Evolutionary conservation across 2,113 vertebrate species (phyloP).

Genomic region (Zootoca vivipara): DNA sequence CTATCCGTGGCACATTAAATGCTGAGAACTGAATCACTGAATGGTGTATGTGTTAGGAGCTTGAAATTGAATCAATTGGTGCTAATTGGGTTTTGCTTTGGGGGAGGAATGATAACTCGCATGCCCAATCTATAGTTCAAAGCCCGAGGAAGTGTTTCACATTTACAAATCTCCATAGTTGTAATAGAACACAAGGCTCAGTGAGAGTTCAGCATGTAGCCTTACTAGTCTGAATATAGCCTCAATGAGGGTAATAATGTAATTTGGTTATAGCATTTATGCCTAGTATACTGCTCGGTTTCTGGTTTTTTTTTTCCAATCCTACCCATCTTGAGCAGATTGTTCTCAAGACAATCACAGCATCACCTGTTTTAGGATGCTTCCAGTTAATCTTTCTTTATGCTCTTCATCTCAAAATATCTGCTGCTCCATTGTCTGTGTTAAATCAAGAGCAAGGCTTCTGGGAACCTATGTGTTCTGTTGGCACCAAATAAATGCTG

Average conservation of each 20-base stretch:
- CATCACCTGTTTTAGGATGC: background rate
- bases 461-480: background rate
- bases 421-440: background rate
- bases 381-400: background rate
- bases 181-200: background rate
- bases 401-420: background rate
- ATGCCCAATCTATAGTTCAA: background rate
- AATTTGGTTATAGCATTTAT: background rate
- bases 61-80: slow-evolving; percentile 16
- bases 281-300: background rate
- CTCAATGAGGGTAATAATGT: background rate
- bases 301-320: background rate
- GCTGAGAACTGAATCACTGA: background rate
- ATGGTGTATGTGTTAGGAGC: background rate
- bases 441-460: background rate
- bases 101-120: background rate
- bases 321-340: background rate
- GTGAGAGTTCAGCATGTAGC: background rate
- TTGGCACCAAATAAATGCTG: background rate
- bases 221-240: background rate
- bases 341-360: background rate
- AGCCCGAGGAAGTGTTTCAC: slow-evolving; percentile 14
- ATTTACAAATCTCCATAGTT: slow-evolving; percentile 1
- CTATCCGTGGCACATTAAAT: background rate
- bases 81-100: slow-evolving; percentile 22